phyloP scores from a whole-genome alignment of 2,797 vertebrate species.

The Sebastes minor region DNA sequence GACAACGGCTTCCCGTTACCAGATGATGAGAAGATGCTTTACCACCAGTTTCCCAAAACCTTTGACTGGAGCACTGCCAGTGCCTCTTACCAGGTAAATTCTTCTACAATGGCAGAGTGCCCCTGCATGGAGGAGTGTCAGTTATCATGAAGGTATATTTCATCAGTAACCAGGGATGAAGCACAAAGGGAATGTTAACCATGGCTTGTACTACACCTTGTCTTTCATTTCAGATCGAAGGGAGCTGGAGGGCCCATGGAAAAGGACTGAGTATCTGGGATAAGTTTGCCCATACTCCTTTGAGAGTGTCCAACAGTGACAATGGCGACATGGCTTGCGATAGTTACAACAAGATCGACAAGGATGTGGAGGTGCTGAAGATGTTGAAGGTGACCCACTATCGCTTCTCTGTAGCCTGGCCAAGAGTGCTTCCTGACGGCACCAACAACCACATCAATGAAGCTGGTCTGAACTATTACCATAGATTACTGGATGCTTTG shows the following conservation, averaged over 20 bases:
- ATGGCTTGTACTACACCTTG: not conserved
- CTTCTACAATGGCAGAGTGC: not conserved
- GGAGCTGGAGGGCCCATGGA: constrained; percentile 89
- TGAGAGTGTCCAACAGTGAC: constrained; percentile 77
- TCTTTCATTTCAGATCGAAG: constrained; percentile 67
- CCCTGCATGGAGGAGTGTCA: too few species aligned
- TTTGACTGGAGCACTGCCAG: constrained; percentile 1
- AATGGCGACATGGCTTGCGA: constrained; percentile 88
- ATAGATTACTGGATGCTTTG: constrained; percentile 83
- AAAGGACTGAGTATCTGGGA: constrained; percentile 94
- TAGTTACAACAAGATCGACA: constrained; percentile 87
- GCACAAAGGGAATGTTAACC: not conserved
- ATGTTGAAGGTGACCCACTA: constrained; percentile 86
- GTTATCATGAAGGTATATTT: not conserved
- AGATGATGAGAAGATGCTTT: constrained; percentile 79
- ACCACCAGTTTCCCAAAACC: constrained; percentile 78
- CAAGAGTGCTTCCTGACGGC: constrained; percentile 88
- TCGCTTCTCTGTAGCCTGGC: constrained; percentile 91
- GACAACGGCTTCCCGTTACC: constrained; percentile 83
- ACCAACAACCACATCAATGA: constrained; percentile 84
- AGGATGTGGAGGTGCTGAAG: constrained; percentile 85
- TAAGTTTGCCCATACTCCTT: constrained; percentile 85
- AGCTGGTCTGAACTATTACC: constrained; percentile 86
- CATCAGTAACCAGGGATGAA: not conserved
- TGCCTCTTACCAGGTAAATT: not conserved